Conservation (phyloP, 2,113 vertebrate species). For the Anseranas semipalmata region DNA sequence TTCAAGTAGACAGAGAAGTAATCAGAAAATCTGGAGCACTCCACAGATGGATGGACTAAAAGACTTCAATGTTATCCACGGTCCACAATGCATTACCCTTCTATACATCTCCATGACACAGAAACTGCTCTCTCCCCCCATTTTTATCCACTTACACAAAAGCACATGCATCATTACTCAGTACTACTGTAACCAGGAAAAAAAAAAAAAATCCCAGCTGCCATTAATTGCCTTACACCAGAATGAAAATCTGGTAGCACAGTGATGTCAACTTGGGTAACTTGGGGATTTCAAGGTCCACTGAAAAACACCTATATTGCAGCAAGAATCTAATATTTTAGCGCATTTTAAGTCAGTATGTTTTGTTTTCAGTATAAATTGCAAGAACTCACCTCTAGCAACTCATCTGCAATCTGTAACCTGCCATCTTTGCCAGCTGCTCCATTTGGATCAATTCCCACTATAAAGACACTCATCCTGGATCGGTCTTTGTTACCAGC, state of each 20-base stretch:
- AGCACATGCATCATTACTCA: neutral
- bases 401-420: conserved; percentile 92
- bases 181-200: neutral
- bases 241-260: neutral
- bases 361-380: neutral
- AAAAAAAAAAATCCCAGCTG: neutral
- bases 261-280: neutral
- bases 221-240: neutral
- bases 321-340: neutral
- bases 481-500: conserved; percentile 96
- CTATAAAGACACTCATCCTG: conserved; percentile 96
- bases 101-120: neutral
- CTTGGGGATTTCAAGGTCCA: neutral
- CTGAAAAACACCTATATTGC: neutral
- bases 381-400: conserved; percentile 88
- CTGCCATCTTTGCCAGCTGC: conserved; percentile 92
- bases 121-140: neutral
- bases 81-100: neutral
- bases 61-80: neutral
- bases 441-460: conserved; percentile 94
- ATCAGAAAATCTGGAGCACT: neutral
- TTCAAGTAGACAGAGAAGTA: neutral
- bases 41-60: neutral
- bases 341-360: neutral
- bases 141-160: neutral